Evolutionary conservation across 2,797 vertebrate species (phyloP), one percentile per base, ranked within the genome.

Genomic region (Acropternis orthonyx): DNA sequence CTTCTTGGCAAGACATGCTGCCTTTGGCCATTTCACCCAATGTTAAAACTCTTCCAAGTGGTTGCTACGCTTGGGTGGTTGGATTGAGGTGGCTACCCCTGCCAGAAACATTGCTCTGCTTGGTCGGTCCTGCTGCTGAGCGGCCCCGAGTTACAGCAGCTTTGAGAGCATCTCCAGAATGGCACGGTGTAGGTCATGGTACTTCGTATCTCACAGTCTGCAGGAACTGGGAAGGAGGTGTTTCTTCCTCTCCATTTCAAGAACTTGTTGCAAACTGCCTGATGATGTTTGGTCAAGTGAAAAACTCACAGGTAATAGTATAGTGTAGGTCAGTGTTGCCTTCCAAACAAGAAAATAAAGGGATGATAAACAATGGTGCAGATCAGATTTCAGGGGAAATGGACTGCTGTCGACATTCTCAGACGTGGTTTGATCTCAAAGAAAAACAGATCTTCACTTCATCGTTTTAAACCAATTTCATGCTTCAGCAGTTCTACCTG

Each of bases 381-480:
- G 78, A 96, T 97, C 92, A 80, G 80, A 82, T 97, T 97, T 96
- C 79, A 82, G 92, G 77, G 63, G 75, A 36, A 96, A 89, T 94
- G 94, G 93, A 89, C 81, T 88, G 83, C 92, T 96, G 69, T 78
- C 27, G 21, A 65, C 81, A 85, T 96, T 97, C 96, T 93, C 75
- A 94, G 88, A 95, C 76, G 92, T 87, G 95, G 95, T 97, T 97
- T 97, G 95, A 97, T 97, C 96, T 96, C 48, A 43, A 95, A 96
- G 92, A 84, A 97, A 97, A 97, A 92, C 69, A 83, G 79, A 93
- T 96, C 96, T 95, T 96, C 85, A 61, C 85, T 97, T 97, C 92
- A 93, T 97, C 97, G 87, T 97, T 97, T 98, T 96, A 96, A 98
- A 98, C 78, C 97, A 98, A 98, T 98, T 98, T 98, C 97, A 97